These are phyloP conservation scores for Pseudorasbora parva DNA, from an alignment of 2,113 vertebrate genomes.

Conservation along the genomic window DNA sequence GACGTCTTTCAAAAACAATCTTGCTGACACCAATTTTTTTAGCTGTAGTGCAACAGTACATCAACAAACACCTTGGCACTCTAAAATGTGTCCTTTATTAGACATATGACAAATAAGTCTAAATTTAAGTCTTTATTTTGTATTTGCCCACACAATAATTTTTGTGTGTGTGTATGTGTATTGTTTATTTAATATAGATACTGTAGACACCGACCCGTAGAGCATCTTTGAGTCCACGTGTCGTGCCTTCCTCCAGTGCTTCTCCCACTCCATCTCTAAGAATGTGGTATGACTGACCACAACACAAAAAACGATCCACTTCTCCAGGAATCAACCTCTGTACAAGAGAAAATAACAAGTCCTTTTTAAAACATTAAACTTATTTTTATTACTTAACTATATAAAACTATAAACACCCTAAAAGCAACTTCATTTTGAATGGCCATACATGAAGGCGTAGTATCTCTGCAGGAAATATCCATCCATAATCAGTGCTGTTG, in stretches of 20 bases:
- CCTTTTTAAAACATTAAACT: neutral
- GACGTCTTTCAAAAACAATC: too few relatives aligned
- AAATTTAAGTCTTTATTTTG: too few relatives aligned
- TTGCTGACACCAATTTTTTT: too few relatives aligned
- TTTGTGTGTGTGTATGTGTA: neutral
- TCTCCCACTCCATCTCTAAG: constrained; percentile 62
- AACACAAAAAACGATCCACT: constrained; percentile 73
- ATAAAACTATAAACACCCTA: neutral
- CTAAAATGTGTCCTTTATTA: neutral
- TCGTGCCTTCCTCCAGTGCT: constrained; percentile 53
- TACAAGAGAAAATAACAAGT: constrained; percentile 13
- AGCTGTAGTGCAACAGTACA: too few relatives aligned
- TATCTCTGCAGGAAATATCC: constrained; percentile 72
- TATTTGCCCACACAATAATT: neutral
- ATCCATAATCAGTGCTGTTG: constrained; percentile 58
- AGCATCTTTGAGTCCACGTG: constrained; percentile 40
- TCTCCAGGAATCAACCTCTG: constrained; percentile 51
- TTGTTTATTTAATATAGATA: neutral
- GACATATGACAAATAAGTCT: too few relatives aligned
- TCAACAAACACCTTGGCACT: too few relatives aligned
- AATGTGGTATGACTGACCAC: constrained; percentile 61
- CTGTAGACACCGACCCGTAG: constrained; percentile 66
- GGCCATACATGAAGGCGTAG: constrained; percentile 67
- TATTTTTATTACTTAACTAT: neutral
- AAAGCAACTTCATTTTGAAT: neutral